Evolutionary conservation across 2,113 vertebrate genomes (phyloP), one percentile per base, ranked within the genome.

Genomic region (Misgurnus anguillicaudatus): DNA sequence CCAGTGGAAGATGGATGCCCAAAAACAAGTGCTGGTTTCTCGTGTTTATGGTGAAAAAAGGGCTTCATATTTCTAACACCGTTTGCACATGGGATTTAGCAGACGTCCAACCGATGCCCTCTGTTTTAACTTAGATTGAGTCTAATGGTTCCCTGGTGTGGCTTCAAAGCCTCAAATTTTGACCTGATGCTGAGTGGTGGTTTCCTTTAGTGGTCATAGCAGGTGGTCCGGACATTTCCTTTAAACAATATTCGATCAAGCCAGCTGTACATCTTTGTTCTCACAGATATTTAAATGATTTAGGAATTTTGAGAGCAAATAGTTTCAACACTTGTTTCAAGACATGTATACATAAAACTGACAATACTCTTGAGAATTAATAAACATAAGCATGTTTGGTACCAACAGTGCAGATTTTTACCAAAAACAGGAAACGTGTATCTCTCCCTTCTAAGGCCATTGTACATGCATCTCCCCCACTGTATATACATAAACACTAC

Each of bases 221-320:
- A 31, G 86, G 86, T 77, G 83, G 84, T 74, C 41, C 47, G 71
- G 41, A 48, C 41, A 42, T 80, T 79, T 83, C 81, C 77, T 45
- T 74, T 9, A 19, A 82, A 39, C 58, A 9, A 7, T 84, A 70
- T 72, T 63, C 87, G 73, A 42, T 73, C 14, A 39, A 77, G 48
- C 79, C 88, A 89, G 88, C 87, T 90, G 84, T 89, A 84, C 85
- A 87, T 39, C 42, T 14, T 5, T 8, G 17, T 13, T 19, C 47
- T 58, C 6, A 6, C 39, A 48, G 45, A 41, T 45, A 70, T 63
- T 48, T 71, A 17, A 16, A n/a, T 5, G 5, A 6, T 57, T 36
- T 24, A 8, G 39, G n/a, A 9, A 4, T 70, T 19, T 78, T 57
- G 38, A n/a, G 4, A 39, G 16, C 0, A 19, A 70, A 41, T 9